Evolutionary conservation across 2,113 vertebrate species (phyloP), one percentile per base, ranked within the genome.

Genomic region (Caranx ignobilis): DNA sequence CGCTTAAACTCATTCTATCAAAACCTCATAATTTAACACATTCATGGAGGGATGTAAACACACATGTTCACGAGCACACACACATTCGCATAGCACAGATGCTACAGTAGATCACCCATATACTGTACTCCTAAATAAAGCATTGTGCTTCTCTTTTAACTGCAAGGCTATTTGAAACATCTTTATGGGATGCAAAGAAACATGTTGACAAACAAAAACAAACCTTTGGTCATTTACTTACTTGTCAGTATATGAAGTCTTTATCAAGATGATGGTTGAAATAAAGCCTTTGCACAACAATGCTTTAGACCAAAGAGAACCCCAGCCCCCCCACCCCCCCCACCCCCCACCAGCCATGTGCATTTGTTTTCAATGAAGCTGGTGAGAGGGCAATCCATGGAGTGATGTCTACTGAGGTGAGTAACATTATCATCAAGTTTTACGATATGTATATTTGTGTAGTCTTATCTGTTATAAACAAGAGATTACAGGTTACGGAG

Each of bases 1-100:
- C 50, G 66, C 11, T 75, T 81, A 72, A 75, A 84, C 77, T 61
- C 70, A 86, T 87, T 87, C 85, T 84, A 86, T 84, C 87, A 86
- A 78, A 75, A 47, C 18, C 35, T 43, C 12, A 45, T 60, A 5
- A 64, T 35, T 83, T 60, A 55, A 83, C 76, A 80, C 26, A 50
- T 41, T 31, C 48, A 69, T 11, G 2, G 43, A n/a, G 4, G 11
- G 2, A 54, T 45, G 65, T 34, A 59, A 15, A 57, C 39, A 75
- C 39, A 76, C 18, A n/a, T 18, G 21, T 4, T 60, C 56, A 60
- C 9, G 52, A 31, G 60, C n/a, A 37, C 11, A 45, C 39, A 32
- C 8, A 59, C 16, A 2, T 16, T 3, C 16, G 60, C 56, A 60
- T 10, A 57, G 54, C 12, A 50, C 0, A 39, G 4, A 54, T 7